Evolutionary conservation across 2,888 invertebrate species (phyloP), one percentile per base, ranked within the genome.

Genomic region (Callyntrura sp.): DNA sequence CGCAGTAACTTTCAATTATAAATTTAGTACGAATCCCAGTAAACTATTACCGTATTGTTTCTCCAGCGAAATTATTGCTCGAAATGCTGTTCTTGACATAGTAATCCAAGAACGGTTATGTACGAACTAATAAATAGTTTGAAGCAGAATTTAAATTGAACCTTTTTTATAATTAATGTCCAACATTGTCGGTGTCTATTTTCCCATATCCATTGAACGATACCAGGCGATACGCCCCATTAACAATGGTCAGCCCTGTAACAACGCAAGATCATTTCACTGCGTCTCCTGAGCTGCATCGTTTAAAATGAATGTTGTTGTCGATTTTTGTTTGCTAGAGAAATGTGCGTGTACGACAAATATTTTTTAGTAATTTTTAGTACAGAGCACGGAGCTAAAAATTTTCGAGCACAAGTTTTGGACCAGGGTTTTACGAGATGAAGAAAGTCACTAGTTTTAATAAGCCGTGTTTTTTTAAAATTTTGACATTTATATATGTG

Each of bases 401-500:
- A 35, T 28, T 82, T 83, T 88, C 85, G 90, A 90, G 90, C 90
- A 90, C 90, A 90, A 85, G 73, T 48, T 90, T 90, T 90, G 90
- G 90, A 90, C 90, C 90, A 85, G 90, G 90, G 85, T 90, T 90
- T 68, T 68, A 89, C 78, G 25, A 88, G 76, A 86, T 85, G 90
- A 90, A 89, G 84, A 89, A 89, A 89, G 88, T 87, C 86, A 79
- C 86, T 87, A 87, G n/a, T 60, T 55, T 65, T 85, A 85, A 35
- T 35, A 35, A 85, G 85, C 85, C 28, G 11, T 76, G n/a, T n/a
- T 60, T 17, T 14, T 73, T 45, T 11, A n/a, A n/a, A n/a, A n/a
- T 35, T 35, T 35, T 35, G 3, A 35, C 35, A 35, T 35, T 35
- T 4, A 35, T n/a, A 35, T 35, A 2, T 35, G 35, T 4, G 35